Evolutionary conservation across 2,113 vertebrate species (phyloP).

Genomic region (Mormyrus iriodes): DNA sequence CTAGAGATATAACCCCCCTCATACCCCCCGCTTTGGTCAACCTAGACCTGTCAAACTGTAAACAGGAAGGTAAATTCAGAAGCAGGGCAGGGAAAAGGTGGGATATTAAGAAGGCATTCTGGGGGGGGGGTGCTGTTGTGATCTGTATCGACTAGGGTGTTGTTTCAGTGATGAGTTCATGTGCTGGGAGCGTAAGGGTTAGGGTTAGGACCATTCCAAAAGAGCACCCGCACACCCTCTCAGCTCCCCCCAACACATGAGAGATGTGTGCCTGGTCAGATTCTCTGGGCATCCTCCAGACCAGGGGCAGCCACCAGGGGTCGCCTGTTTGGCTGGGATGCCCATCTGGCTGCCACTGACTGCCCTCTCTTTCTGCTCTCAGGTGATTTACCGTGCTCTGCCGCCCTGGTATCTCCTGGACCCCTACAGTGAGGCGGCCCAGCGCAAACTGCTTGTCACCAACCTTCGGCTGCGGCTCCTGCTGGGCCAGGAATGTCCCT

Average conservation of each 20-base stretch:
- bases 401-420: constrained; percentile 71
- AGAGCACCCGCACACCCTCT: not conserved
- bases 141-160: too few species aligned
- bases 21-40: not conserved
- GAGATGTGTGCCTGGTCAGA: not conserved
- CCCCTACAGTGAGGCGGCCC: constrained; percentile 75
- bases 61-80: not conserved
- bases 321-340: not conserved
- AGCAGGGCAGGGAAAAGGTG: too few species aligned
- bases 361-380: constrained; percentile 6
- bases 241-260: not conserved
- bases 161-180: too few species aligned
- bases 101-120: too few species aligned
- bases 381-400: constrained; percentile 90
- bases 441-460: constrained; percentile 80
- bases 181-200: not conserved
- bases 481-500: constrained; percentile 76
- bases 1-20: not conserved
- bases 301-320: not conserved
- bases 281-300: not conserved
- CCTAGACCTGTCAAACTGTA: too few species aligned
- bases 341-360: not conserved
- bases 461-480: constrained; percentile 80
- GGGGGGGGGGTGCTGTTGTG: too few species aligned
- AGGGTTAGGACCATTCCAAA: not conserved